These are phyloP conservation scores for Mirza zaza DNA, from an alignment of 2,113 vertebrate species.

Conservation along the genomic window DNA sequence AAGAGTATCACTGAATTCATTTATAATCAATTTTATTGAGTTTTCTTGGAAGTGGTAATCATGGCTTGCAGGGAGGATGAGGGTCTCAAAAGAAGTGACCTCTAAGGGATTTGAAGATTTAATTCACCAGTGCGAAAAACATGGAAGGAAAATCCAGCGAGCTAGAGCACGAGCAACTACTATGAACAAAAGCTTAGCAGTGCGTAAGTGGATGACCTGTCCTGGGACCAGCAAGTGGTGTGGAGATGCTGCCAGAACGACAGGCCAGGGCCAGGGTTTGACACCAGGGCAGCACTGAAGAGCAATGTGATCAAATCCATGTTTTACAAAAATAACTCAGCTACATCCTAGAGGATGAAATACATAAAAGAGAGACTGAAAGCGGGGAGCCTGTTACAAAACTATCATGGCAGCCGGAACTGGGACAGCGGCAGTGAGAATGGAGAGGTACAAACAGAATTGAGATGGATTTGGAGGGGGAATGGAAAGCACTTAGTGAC, in stretches of 20 bases:
- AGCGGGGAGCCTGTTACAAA: constrained; percentile 44
- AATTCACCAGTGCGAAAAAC: neutral
- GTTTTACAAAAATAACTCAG: constrained; percentile 49
- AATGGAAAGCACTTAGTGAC: neutral
- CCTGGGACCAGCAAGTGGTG: neutral
- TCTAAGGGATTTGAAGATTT: neutral
- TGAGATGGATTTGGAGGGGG: neutral
- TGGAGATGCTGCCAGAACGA: neutral
- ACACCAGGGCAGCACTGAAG: neutral
- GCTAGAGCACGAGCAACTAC: neutral
- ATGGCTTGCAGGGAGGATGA: neutral
- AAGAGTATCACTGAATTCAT: neutral
- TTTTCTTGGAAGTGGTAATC: neutral
- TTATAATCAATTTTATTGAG: neutral
- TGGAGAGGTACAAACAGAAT: neutral
- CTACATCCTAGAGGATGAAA: constrained; percentile 3
- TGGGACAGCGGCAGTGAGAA: neutral
- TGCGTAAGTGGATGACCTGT: neutral
- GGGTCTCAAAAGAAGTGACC: neutral
- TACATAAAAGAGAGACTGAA: constrained; percentile 11
- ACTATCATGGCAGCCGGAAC: neutral
- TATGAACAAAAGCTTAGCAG: neutral
- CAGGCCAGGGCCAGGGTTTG: neutral
- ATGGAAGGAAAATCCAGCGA: neutral
- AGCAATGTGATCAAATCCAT: neutral